A percentile compares a stretch with the other conserved stretches of the same genome.
Conservation (phyloP, 2,797 vertebrate genomes). For the Vespertilio murinus region DNA sequence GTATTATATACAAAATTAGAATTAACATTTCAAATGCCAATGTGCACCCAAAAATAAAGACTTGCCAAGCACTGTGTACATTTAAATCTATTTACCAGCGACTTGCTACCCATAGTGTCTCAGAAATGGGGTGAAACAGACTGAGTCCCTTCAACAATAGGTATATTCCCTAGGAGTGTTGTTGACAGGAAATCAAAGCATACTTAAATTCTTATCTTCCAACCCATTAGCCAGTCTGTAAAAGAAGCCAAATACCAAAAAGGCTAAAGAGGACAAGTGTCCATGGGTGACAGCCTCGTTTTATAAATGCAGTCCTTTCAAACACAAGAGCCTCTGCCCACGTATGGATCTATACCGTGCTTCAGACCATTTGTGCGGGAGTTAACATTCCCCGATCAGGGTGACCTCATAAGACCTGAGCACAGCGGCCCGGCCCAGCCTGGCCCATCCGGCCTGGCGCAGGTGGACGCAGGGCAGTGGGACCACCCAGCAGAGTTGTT, state of each 20-base stretch:
- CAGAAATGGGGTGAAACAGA: not conserved
- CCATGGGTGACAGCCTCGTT: not conserved
- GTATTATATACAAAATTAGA: not conserved
- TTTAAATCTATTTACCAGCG: conserved; percentile 2
- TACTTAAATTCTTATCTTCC: conserved; percentile 27
- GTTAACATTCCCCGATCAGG: conserved; percentile 56
- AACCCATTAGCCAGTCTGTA: not conserved
- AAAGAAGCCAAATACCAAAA: conserved; percentile 36
- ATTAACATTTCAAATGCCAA: conserved; percentile 25
- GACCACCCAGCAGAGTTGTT: conserved; percentile 65
- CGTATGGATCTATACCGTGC: not conserved
- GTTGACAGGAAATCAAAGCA: conserved; percentile 25
- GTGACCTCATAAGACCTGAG: conserved; percentile 59
- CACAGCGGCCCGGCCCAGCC: no score
- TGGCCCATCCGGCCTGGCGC: conserved; percentile 46
- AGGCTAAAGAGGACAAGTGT: not conserved
- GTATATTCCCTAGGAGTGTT: not conserved
- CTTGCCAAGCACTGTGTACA: not conserved
- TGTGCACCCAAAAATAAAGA: conserved; percentile 33
- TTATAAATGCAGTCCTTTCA: not conserved
- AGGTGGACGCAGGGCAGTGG: conserved; percentile 60
- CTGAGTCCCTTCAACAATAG: not conserved
- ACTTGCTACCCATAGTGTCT: not conserved
- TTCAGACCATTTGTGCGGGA: conserved; percentile 47
- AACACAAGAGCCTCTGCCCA: not conserved